Evolutionary conservation across 1,140 invertebrate genomes (phyloP).

Genomic region (Chironomus tepperi): DNA sequence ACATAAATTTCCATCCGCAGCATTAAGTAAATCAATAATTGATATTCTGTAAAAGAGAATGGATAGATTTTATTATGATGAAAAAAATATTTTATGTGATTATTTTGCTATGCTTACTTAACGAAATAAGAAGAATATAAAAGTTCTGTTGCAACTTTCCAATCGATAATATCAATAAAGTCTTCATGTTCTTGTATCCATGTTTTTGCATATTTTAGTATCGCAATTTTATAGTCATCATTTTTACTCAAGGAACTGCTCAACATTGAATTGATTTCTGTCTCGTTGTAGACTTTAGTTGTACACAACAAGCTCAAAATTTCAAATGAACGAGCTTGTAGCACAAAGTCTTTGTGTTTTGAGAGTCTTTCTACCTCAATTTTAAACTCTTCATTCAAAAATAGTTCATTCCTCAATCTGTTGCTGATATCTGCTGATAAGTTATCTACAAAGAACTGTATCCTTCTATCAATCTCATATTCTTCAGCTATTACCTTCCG

Average conservation of each 20-base stretch:
- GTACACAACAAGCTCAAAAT: neutral
- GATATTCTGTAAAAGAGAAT: constrained; percentile 28
- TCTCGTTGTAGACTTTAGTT: neutral
- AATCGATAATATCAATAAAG: neutral
- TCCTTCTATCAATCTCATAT: neutral
- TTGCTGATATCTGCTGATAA: neutral
- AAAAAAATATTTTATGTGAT: too few species aligned
- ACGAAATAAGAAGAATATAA: neutral
- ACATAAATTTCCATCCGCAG: too few species aligned
- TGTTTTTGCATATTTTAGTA: neutral
- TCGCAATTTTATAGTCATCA: neutral
- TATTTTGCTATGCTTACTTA: neutral
- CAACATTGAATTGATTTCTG: neutral
- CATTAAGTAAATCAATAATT: constrained; percentile 28
- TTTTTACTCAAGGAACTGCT: neutral
- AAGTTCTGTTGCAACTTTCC: neutral
- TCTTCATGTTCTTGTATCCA: neutral
- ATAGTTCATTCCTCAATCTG: neutral
- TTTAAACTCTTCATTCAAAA: neutral
- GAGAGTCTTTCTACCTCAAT: neutral
- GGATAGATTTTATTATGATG: constrained; percentile 27
- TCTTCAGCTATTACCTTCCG: neutral
- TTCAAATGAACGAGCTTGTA: neutral
- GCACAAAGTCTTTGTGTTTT: neutral
- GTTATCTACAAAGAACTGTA: neutral